Evolutionary conservation across 1,140 invertebrate genomes (phyloP).

Genomic region (Atta texana): DNA sequence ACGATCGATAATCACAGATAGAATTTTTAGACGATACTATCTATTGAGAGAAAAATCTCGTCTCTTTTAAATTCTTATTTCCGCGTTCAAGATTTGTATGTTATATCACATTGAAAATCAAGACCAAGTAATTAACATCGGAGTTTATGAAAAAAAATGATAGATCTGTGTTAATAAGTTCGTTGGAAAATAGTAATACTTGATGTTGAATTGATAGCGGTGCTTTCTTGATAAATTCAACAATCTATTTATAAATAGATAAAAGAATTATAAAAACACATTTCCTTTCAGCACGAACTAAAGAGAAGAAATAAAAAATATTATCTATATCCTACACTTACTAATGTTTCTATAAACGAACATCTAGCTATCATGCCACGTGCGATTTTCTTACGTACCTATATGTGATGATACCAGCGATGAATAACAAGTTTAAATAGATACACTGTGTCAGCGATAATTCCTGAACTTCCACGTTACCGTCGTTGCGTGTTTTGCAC

Average conservation of each 20-base stretch:
- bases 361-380: neutral
- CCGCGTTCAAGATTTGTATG: neutral
- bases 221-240: neutral
- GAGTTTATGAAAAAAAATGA: neutral
- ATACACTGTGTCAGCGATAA: slow-evolving; percentile 24
- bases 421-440: slow-evolving; percentile 27
- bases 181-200: neutral
- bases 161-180: neutral
- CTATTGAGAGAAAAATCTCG: neutral
- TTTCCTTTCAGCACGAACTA: neutral
- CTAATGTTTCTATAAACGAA: neutral
- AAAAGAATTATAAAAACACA: neutral
- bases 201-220: neutral
- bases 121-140: neutral
- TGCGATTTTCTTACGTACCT: slow-evolving; percentile 26
- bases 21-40: slow-evolving; percentile 39
- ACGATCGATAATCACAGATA: slow-evolving; percentile 44
- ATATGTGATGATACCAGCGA: slow-evolving; percentile 8
- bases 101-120: neutral
- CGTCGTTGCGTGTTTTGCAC: slow-evolving; percentile 59
- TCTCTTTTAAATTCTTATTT: neutral
- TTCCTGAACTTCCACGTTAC: slow-evolving; percentile 48
- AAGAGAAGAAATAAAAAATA: neutral
- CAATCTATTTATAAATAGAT: neutral
- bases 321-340: neutral